phyloP scores from a whole-genome alignment of 2,888 invertebrate genomes.

The Hecatera dysodea region DNA sequence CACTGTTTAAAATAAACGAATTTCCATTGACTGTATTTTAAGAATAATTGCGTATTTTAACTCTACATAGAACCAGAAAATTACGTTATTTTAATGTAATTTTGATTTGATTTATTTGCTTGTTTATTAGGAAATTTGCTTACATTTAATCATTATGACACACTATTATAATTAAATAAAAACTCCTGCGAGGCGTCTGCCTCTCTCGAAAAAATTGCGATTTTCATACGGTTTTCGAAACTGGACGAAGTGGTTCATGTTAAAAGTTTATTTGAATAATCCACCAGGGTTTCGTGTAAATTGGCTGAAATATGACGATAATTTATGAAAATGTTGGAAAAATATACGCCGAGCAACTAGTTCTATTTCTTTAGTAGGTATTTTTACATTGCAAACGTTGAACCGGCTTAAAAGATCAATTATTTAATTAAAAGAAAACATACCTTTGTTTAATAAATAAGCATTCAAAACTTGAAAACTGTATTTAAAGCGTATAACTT shows the following conservation, averaged over 20 bases:
- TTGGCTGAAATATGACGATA: too few relatives aligned
- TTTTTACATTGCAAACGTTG: neutral
- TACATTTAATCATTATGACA: too few relatives aligned
- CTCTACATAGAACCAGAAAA: neutral
- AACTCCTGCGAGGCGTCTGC: too few relatives aligned
- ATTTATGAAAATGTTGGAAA: neutral
- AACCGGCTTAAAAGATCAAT: neutral
- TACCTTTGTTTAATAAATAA: constrained; percentile 2
- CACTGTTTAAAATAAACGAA: neutral
- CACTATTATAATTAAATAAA: too few relatives aligned
- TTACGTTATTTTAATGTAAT: neutral
- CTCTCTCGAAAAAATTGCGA: too few relatives aligned
- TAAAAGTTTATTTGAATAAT: too few relatives aligned
- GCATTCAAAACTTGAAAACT: neutral
- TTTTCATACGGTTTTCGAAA: too few relatives aligned
- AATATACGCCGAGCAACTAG: too few relatives aligned
- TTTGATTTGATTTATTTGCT: neutral
- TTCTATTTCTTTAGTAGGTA: too few relatives aligned
- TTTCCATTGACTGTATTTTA: too few relatives aligned
- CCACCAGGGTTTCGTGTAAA: too few relatives aligned
- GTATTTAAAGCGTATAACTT: constrained; percentile 11
- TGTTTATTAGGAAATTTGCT: neutral
- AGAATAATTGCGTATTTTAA: neutral
- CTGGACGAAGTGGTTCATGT: too few relatives aligned
- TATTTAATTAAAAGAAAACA: neutral